Percentiles rank a stretch among this genome's conserved stretches.
Evolutionary conservation across 2,113 vertebrate genomes (phyloP).

Genomic region (Brachyhypopomus gauderio): DNA sequence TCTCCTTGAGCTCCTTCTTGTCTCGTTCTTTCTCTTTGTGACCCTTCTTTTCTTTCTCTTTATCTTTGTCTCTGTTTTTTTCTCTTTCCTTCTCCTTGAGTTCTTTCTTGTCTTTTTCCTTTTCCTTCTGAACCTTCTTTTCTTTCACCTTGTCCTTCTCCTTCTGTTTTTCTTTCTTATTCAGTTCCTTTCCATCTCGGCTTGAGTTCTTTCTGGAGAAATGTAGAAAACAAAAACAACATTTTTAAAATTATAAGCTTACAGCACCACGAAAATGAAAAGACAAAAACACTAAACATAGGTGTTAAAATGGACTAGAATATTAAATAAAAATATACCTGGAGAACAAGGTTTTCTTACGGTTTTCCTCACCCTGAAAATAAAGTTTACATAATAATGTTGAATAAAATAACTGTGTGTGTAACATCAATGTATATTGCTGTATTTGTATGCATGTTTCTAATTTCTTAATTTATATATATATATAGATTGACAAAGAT

Average conservation of each 20-base stretch:
- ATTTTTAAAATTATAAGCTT: neutral
- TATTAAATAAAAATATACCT: constrained; percentile 63
- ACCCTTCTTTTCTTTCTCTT: neutral
- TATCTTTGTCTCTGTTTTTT: too few relatives aligned
- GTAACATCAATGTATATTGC: neutral
- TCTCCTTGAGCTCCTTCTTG: constrained; percentile 31
- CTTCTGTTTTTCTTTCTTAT: constrained; percentile 71
- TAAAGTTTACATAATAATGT: neutral
- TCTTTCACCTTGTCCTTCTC: constrained; percentile 44
- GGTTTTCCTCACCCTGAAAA: constrained; percentile 66
- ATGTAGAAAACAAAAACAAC: neutral
- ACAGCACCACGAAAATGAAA: neutral
- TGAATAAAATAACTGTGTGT: neutral
- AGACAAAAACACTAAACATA: neutral
- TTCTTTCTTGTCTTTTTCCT: constrained; percentile 52
- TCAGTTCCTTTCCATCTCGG: constrained; percentile 71
- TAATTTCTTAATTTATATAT: too few relatives aligned
- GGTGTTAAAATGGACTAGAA: constrained; percentile 12
- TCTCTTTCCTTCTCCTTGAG: too few relatives aligned
- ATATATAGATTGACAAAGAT: neutral
- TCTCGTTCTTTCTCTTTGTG: constrained; percentile 14
- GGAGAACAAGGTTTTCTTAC: constrained; percentile 60
- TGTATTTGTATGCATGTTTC: neutral
- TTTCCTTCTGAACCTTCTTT: constrained; percentile 68
- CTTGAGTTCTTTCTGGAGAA: constrained; percentile 59